Evolutionary conservation across 92 coral and sea anemone species (phyloP).

Genomic region (Palythoa grandiflora): DNA sequence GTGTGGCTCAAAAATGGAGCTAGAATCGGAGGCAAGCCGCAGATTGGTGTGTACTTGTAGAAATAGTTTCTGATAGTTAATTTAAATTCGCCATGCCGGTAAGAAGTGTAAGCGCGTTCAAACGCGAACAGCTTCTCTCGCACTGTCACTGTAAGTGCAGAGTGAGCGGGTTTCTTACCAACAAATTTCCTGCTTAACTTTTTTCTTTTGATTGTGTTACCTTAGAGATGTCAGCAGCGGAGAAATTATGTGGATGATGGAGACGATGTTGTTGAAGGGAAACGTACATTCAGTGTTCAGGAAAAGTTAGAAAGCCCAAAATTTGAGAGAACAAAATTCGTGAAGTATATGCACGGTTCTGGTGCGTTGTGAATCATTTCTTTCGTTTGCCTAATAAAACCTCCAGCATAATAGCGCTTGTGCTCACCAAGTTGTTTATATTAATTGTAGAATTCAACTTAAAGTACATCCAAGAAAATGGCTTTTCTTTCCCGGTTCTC

Average conservation of each 20-base stretch:
- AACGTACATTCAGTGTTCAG: slow-evolving; percentile 94
- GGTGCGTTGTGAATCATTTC: slow-evolving; percentile 82
- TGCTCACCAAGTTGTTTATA: slow-evolving; percentile 64
- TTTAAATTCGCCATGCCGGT: slow-evolving; percentile 29
- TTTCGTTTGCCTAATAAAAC: slow-evolving; percentile 65
- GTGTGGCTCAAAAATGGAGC: slow-evolving; percentile 76
- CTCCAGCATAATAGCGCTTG: slow-evolving; percentile 22
- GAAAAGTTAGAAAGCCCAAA: slow-evolving; percentile 88
- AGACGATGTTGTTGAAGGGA: slow-evolving; percentile 98
- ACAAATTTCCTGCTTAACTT: slow-evolving; percentile 48
- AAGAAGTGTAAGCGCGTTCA: slow-evolving; percentile 13
- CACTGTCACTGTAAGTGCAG: slow-evolving; percentile 1
- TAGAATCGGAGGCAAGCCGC: slow-evolving; percentile 76
- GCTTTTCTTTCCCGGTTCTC: slow-evolving; percentile 82
- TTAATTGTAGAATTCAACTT: slow-evolving; percentile 82
- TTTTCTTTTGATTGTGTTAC: slow-evolving; percentile 52
- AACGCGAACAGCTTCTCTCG: slow-evolving; percentile 28
- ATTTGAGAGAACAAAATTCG: slow-evolving; percentile 82
- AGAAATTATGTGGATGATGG: slow-evolving; percentile 92
- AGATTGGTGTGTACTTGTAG: slow-evolving; percentile 88
- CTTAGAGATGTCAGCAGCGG: slow-evolving; percentile 92
- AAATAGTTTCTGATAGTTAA: slow-evolving; percentile 39
- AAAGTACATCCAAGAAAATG: slow-evolving; percentile 87
- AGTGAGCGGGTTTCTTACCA: slow-evolving; percentile 32
- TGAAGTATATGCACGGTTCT: slow-evolving; percentile 79